Percentiles rank a stretch among this genome's conserved stretches.
These are phyloP conservation scores for Calosoma granatense DNA, from an alignment of 1,140 invertebrate genomes.

Conservation along the genomic window DNA sequence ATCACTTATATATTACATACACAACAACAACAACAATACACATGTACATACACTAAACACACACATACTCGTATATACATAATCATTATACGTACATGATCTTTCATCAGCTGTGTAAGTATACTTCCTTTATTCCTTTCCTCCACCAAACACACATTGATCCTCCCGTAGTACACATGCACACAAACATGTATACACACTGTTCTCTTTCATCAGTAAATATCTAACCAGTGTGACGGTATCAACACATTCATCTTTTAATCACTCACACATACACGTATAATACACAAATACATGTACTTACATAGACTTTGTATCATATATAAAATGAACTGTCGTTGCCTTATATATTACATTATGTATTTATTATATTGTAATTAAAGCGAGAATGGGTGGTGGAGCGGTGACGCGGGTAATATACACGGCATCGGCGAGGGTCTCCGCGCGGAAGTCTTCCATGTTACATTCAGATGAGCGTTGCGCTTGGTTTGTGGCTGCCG, in stretches of 20 bases:
- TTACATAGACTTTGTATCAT: conserved; percentile 1
- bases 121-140: neutral
- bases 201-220: neutral
- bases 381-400: neutral
- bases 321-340: conserved; percentile 6
- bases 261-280: neutral
- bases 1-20: neutral
- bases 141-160: neutral
- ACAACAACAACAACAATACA: neutral
- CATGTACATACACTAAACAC: neutral
- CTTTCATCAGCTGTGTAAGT: no score
- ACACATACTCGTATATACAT: neutral
- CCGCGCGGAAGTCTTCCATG: conserved; percentile 32
- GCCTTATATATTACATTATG: neutral
- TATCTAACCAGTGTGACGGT: no score
- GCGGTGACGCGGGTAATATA: neutral
- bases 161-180: neutral
- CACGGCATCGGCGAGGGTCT: conserved; percentile 26
- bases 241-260: neutral
- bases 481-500: neutral
- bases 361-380: neutral
- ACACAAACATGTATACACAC: neutral
- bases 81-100: no score
- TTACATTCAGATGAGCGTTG: neutral
- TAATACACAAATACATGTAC: neutral